Base-by-base conservation (phyloP, 2,113 vertebrate species). In the Gyps fulvus region DNA sequence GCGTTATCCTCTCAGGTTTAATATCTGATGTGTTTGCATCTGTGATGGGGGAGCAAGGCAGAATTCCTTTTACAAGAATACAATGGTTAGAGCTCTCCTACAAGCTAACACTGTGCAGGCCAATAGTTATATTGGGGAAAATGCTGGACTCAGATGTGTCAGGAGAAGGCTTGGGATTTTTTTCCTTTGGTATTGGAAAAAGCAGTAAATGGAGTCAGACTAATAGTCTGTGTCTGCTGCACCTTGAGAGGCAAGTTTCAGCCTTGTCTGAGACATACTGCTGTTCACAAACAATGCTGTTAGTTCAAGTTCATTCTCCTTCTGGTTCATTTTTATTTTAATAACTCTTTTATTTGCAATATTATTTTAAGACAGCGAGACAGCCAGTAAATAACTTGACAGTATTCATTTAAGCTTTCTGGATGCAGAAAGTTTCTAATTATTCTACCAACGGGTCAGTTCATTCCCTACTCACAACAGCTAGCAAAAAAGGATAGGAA, bases 21-120 rank as follows among this genome's bases (percentile, higher is more conserved):
- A 97, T 97, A 97, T 97, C 97, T 95, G 89, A 91, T 40, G 54
- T 70, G 85, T 97, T 96, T 98, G 96, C 97, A 98, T 98, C 94
- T 98, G 96, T 76, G 86, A 90, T 87, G 92, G 73, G 93, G 89
- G 40, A 97, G 89, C 74, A 90, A 94, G 58, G 90, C 93, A 92
- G 90, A 95, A 97, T 97, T 97, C 93, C 97, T 96, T 93, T 87
- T 93, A 83, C 59, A 77, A 94, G 79, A 89, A 74, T 25, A 79
- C 87, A 95, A 95, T 82, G 87, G 97, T 90, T 88, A 91, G 16
- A 92, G 87, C 85, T 82, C 83, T 78, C 49, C 85, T 66, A 47
- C 62, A 83, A 16, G 52, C 81, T 93, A 59, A 83, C 54, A 20
- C 69, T 93, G 45, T 4, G 3, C 95, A 90, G 96, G 81, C 81